Conservation (phyloP, 2,797 vertebrate genomes). For the Petrocephalus sullivani region DNA sequence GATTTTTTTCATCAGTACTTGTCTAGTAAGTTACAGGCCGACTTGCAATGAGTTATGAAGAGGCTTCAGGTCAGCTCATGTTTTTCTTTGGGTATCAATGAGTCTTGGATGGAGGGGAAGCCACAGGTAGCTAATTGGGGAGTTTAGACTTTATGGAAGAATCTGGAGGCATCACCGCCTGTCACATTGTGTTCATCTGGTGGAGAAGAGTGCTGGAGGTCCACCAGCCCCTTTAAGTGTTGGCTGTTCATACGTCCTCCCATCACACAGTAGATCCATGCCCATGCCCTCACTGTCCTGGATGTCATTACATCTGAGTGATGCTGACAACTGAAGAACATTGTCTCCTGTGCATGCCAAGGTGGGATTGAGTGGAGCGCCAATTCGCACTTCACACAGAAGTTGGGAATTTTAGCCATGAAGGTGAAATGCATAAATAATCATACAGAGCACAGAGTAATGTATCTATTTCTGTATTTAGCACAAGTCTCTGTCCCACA, state of each 20-base stretch:
- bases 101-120: not conserved
- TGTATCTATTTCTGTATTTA: not conserved
- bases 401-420: not conserved
- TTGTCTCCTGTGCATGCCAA: not conserved
- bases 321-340: not conserved
- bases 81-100: not conserved
- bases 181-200: not conserved
- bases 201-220: not conserved
- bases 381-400: not conserved
- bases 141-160: not conserved
- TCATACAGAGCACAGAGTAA: not conserved
- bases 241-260: not conserved
- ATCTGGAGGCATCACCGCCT: not conserved
- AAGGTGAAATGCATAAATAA: slow-evolving; percentile 2
- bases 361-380: not conserved
- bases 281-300: not conserved
- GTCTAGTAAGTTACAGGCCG: not conserved
- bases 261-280: not conserved
- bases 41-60: not conserved
- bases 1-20: not conserved
- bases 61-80: not conserved
- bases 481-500: not conserved
- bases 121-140: not conserved
- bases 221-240: not conserved
- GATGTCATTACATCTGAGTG: not conserved